These are phyloP conservation scores for Helleia helle DNA, from an alignment of 2,888 invertebrate genomes.

Conservation along the genomic window DNA sequence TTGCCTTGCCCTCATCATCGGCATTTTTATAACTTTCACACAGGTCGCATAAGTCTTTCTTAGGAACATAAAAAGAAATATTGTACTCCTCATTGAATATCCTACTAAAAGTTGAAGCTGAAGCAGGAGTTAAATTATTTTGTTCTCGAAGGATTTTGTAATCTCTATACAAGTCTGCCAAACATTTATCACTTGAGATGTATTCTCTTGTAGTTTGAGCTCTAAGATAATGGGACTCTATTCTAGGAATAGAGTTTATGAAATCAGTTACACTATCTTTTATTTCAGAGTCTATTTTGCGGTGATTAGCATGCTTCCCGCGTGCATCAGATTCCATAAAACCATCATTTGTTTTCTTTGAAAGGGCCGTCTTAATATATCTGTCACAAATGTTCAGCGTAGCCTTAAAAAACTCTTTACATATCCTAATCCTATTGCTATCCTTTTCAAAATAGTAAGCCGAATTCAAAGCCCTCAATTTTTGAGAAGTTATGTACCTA, in stretches of 20 bases:
- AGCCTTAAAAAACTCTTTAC: conserved; percentile 17
- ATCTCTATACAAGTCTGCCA: conserved; percentile 23
- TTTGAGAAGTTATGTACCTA: conserved; percentile 14
- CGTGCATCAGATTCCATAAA: conserved; percentile 1
- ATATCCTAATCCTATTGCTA: conserved; percentile 13
- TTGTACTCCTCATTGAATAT: too few species aligned
- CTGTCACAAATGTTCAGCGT: conserved; percentile 17
- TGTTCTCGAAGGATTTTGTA: conserved; percentile 18
- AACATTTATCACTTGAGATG: conserved; percentile 21
- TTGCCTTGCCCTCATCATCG: too few species aligned
- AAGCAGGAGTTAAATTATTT: conserved; percentile 14
- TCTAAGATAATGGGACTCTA: conserved; percentile 16
- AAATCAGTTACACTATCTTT: conserved; percentile 16
- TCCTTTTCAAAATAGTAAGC: conserved; percentile 18
- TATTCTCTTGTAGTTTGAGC: conserved; percentile 21
- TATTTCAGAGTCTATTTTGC: conserved; percentile 5
- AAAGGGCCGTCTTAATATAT: conserved; percentile 15
- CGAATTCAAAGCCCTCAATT: conserved; percentile 15
- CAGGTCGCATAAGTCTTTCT: too few species aligned
- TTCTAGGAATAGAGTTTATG: conserved; percentile 14
- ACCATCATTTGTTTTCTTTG: conserved; percentile 8
- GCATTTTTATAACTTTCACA: too few species aligned
- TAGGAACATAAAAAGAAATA: too few species aligned
- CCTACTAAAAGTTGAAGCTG: conserved; percentile 20
- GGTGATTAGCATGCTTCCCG: conserved; percentile 4